Base-by-base conservation (phyloP, 2,888 invertebrate species). In the Lapara coniferarum region DNA sequence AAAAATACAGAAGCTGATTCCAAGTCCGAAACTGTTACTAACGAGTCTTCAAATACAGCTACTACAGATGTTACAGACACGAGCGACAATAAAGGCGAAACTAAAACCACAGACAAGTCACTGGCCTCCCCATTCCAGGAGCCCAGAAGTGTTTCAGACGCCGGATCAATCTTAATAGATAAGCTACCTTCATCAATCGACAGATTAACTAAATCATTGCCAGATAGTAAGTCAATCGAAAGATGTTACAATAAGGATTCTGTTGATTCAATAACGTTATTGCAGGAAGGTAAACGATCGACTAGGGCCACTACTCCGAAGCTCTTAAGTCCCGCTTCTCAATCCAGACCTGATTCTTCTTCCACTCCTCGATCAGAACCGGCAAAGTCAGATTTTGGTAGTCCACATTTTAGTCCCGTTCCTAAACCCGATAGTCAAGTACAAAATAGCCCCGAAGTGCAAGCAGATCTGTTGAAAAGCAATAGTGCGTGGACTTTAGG, bases 341-440 rank as follows among this genome's bases (percentile, higher is more conserved):
- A 91, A 75, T 89, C 88, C 10, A 86, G 86, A 75, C 90, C 93
- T 0, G 93, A 93, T 75, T 93, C 93, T 37, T 93, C 93, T 25
- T 93, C 92, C 51, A 92, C 92, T 5, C 92, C 92, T 1, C 80
- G 91, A 56, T 90, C 90, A 6, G 92, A 92, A 72, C 82, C 87
- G 12, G 71, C 77, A 49, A 92, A 91, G 79, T 73, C 82, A 16
- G 91, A 91, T 56, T 79, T 86, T 71, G 88, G 89, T 14, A 92
- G 91, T 74, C 92, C 92, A 7, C 89, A 92, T 75, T 93, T 88
- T 74, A 93, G 93, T 81, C 93, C 93, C 69, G 89, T 88, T 74
- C 78, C 91, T 13, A 92, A 92, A 85, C 93, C 93, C 52, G 93
- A 93, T 77, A 92, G 92, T 74, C 92, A 92, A 86, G 88, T 92